phyloP scores from a whole-genome alignment of 92 coral and sea anemone species.

The Pocillopora grandis region DNA sequence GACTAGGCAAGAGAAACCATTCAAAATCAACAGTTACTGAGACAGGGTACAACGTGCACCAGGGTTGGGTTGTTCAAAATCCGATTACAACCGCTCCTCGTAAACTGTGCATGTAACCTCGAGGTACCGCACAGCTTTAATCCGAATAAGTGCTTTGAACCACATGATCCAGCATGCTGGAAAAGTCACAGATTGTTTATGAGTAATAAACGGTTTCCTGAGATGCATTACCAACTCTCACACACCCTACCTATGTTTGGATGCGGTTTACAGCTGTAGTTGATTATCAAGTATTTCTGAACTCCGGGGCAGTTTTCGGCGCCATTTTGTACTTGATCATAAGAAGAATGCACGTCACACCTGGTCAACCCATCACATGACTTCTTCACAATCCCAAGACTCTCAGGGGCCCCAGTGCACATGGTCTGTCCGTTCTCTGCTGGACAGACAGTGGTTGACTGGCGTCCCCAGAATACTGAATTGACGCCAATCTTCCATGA shows the following conservation, averaged over 20 bases:
- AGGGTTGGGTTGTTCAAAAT: too few relatives aligned
- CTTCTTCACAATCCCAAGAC: conserved; percentile 90
- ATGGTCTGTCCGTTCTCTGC: conserved; percentile 93
- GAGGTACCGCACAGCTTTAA: too few relatives aligned
- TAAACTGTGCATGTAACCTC: too few relatives aligned
- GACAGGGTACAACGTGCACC: too few relatives aligned
- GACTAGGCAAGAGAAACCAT: too few relatives aligned
- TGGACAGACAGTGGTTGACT: conserved; percentile 90
- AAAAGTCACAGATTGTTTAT: background rate
- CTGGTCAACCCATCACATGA: conserved; percentile 86
- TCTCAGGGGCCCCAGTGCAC: conserved; percentile 99
- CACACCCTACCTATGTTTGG: conserved; percentile 78
- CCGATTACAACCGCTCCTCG: too few relatives aligned
- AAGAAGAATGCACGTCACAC: conserved; percentile 84
- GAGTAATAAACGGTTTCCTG: background rate
- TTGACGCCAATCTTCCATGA: conserved; percentile 94
- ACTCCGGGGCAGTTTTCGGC: conserved; percentile 98
- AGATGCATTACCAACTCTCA: background rate
- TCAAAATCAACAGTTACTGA: too few relatives aligned
- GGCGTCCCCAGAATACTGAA: conserved; percentile 99
- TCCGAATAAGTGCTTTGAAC: too few relatives aligned
- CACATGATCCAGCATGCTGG: too few relatives aligned
- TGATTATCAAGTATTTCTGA: conserved; percentile 89
- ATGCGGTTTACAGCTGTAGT: conserved; percentile 94
- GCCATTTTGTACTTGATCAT: conserved; percentile 91